Evolutionary conservation across 2,888 invertebrate genomes (phyloP).

Genomic region (Agonopterix alstromeriana): DNA sequence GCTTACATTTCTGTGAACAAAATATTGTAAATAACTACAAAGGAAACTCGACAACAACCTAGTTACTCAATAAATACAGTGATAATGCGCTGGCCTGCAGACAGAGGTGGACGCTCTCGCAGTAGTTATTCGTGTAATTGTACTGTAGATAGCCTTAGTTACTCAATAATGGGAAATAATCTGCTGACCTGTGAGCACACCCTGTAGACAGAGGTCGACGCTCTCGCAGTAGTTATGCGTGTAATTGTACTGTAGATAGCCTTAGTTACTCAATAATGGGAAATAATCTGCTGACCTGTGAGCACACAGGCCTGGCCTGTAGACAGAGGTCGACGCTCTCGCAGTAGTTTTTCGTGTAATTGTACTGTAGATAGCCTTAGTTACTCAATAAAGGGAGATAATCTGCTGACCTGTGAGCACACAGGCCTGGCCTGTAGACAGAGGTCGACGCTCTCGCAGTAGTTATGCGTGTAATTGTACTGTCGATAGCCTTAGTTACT

Average conservation of each 20-base stretch:
- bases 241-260: constrained; percentile 11
- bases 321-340: neutral
- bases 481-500: too few relatives aligned
- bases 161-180: neutral
- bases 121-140: neutral
- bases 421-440: neutral
- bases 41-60: too few relatives aligned
- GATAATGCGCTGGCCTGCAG: neutral
- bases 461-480: too few relatives aligned
- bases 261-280: constrained; percentile 67
- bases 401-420: constrained; percentile 39
- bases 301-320: neutral
- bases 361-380: too few relatives aligned
- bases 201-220: neutral
- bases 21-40: too few relatives aligned
- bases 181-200: neutral
- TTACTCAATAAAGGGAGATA: too few relatives aligned
- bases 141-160: constrained; percentile 10
- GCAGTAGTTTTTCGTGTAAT: too few relatives aligned
- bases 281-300: too few relatives aligned
- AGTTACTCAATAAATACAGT: constrained; percentile 70
- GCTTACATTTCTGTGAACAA: too few relatives aligned
- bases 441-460: too few relatives aligned
- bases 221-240: neutral
- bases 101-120: neutral